Conservation (phyloP, 2,888 invertebrate genomes). For the Nemapogon koenigi region DNA sequence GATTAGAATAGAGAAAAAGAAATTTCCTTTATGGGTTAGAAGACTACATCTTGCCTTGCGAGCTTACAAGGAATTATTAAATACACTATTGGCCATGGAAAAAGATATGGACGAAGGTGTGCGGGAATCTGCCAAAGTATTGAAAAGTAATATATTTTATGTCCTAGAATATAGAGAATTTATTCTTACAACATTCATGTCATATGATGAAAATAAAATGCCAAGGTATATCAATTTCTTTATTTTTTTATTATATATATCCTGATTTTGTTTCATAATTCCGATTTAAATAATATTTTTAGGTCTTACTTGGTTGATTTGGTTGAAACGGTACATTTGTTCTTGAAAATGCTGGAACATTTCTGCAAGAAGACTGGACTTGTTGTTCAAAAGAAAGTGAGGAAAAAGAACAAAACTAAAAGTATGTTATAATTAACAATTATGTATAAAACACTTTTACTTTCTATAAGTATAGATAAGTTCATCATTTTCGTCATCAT, state of each 20-base stretch:
- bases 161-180: constrained; percentile 94
- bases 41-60: constrained; percentile 85
- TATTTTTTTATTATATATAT: constrained; percentile 19
- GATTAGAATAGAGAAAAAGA: constrained; percentile 87
- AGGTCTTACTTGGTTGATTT: constrained; percentile 86
- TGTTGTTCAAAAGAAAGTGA: constrained; percentile 74
- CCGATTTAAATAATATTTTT: constrained; percentile 19
- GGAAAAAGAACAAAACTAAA: constrained; percentile 51
- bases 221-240: constrained; percentile 69
- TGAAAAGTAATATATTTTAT: constrained; percentile 92
- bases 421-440: constrained; percentile 32
- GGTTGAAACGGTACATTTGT: constrained; percentile 88
- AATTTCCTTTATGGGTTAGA: constrained; percentile 80
- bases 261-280: constrained; percentile 5
- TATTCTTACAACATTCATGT: constrained; percentile 77
- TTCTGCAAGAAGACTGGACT: constrained; percentile 69
- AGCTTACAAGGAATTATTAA: constrained; percentile 82
- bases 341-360: constrained; percentile 87
- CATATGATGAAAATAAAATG: constrained; percentile 86
- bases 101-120: constrained; percentile 73
- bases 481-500: not conserved
- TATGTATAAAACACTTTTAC: too few relatives aligned
- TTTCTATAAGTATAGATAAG: too few relatives aligned
- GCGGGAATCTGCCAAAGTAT: constrained; percentile 80
- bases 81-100: constrained; percentile 85